Conservation (phyloP, 2,888 invertebrate species). For the Eustalomyia histrio region DNA sequence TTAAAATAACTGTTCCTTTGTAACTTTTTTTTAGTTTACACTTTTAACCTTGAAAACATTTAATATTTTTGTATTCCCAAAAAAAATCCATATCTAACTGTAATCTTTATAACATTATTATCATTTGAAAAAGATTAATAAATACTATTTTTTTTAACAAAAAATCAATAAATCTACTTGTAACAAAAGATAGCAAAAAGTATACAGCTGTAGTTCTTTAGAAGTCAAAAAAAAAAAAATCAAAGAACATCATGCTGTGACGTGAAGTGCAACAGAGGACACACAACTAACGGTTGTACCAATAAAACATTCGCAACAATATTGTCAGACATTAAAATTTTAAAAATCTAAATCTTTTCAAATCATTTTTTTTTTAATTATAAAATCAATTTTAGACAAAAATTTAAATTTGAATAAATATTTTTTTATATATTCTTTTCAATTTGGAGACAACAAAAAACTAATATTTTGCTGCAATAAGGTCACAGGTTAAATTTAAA, state of each 20-base stretch:
- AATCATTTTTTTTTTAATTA: not conserved
- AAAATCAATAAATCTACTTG: not conserved
- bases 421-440: too few relatives aligned
- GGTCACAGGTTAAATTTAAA: too few relatives aligned
- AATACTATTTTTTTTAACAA: not conserved
- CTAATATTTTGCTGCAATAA: too few relatives aligned
- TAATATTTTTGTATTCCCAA: not conserved
- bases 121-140: not conserved
- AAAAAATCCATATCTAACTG: slow-evolving; percentile 3
- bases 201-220: slow-evolving; percentile 8
- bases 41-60: not conserved
- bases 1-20: too few relatives aligned
- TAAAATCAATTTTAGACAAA: not conserved
- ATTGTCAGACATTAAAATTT: not conserved
- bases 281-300: slow-evolving; percentile 5
- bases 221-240: slow-evolving; percentile 1
- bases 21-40: not conserved
- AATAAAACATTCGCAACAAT: not conserved
- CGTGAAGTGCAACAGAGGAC: not conserved
- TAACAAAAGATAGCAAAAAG: not conserved
- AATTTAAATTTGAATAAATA: too few relatives aligned
- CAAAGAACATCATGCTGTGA: slow-evolving; percentile 16
- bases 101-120: slow-evolving; percentile 1
- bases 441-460: too few relatives aligned
- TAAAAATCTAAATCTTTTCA: not conserved